Conservation (phyloP, 2,113 vertebrate species). For the Gymnorhina tibicen region DNA sequence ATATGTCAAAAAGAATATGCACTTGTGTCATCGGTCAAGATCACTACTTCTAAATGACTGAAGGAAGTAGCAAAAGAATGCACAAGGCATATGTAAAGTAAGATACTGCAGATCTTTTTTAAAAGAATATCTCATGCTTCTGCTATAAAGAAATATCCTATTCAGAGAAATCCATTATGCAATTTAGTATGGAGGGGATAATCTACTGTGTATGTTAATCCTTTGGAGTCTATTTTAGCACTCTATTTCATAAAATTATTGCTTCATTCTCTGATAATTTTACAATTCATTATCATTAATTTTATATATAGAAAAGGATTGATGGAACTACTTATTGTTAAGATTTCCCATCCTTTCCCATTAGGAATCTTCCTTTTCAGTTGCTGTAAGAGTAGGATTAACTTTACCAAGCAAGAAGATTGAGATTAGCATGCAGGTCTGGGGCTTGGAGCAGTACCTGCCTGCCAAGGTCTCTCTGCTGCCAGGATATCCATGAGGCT, state of each 20-base stretch:
- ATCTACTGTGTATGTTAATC: constrained; percentile 43
- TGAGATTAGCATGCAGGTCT: background rate
- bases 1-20: background rate
- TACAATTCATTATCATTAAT: constrained; percentile 19
- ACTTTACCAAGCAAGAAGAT: background rate
- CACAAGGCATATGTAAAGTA: background rate
- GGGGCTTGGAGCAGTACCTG: background rate
- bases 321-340: constrained; percentile 3
- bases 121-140: background rate
- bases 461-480: background rate
- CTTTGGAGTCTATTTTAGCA: constrained; percentile 40
- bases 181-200: constrained; percentile 32
- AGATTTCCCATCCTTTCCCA: background rate
- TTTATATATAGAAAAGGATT: constrained; percentile 9
- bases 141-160: background rate
- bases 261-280: constrained; percentile 27
- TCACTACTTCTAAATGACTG: background rate
- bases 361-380: background rate
- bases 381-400: background rate
- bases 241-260: constrained; percentile 1
- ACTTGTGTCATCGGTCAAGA: background rate
- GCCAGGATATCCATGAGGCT: background rate
- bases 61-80: background rate
- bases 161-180: constrained; percentile 34
- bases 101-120: background rate